Percentiles rank a stretch among this genome's conserved stretches.
phyloP scores from a whole-genome alignment of 1,140 invertebrate genomes.

The Aphis craccivora region DNA sequence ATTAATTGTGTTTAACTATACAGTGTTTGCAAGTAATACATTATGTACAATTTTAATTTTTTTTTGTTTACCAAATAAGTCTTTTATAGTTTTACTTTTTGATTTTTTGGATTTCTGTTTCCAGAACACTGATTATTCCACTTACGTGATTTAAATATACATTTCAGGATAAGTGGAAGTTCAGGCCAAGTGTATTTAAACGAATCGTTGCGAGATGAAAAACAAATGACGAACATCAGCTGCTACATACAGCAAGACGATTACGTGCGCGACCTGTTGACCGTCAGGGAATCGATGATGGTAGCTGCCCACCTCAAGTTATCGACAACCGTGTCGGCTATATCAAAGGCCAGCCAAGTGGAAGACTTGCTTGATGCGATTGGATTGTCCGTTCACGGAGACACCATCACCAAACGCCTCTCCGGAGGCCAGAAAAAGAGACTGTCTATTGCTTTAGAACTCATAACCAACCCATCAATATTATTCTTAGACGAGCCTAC shows the following conservation, averaged over 20 bases:
- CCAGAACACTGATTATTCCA: no score
- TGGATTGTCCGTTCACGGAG: constrained; percentile 68
- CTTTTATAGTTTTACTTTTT: not conserved
- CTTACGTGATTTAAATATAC: not conserved
- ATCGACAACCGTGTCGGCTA: not conserved
- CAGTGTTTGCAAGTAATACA: not conserved
- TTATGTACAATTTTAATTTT: not conserved
- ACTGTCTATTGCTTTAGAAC: constrained; percentile 74
- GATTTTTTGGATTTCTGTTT: no score
- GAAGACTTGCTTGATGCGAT: constrained; percentile 71
- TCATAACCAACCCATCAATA: constrained; percentile 77
- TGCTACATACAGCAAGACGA: constrained; percentile 94
- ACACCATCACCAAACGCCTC: constrained; percentile 70
- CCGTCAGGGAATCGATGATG: constrained; percentile 84
- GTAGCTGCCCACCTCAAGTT: constrained; percentile 89
- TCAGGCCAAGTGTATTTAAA: constrained; percentile 83
- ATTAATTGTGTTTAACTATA: no score
- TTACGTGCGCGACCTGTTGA: constrained; percentile 80
- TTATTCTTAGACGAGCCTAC: constrained; percentile 83
- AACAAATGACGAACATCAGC: constrained; percentile 79
- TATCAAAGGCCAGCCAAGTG: constrained; percentile 63
- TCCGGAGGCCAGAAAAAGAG: constrained; percentile 78
- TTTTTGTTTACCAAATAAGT: not conserved
- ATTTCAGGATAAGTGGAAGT: constrained; percentile 66
- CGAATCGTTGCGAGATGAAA: constrained; percentile 73